Evolutionary conservation across 2,113 vertebrate species (phyloP).

Genomic region (Monarcha castaneiventris): DNA sequence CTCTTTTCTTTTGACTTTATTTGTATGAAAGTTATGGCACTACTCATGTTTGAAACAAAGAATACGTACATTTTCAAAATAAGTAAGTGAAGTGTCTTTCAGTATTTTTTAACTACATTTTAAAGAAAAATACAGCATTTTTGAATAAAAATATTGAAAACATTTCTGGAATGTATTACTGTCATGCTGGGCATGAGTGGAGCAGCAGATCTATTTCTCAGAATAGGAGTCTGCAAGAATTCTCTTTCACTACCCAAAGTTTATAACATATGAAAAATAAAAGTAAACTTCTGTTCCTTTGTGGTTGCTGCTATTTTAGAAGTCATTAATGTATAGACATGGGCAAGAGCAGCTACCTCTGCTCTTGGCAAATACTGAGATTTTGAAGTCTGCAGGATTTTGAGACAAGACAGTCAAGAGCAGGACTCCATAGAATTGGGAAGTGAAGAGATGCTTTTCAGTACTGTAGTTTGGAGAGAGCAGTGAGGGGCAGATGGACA

Average conservation of each 20-base stretch:
- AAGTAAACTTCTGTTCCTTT: not conserved
- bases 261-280: not conserved
- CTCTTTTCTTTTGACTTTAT: not conserved
- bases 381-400: not conserved
- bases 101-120: not conserved
- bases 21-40: not conserved
- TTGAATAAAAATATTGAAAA: not conserved
- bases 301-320: not conserved
- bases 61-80: not conserved
- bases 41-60: not conserved
- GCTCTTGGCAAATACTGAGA: not conserved
- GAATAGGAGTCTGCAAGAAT: not conserved
- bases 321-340: not conserved
- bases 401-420: not conserved
- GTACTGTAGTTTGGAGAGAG: not conserved
- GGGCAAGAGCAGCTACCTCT: not conserved
- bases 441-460: not conserved
- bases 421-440: not conserved
- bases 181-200: not conserved
- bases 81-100: not conserved
- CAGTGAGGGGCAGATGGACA: not conserved
- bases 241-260: not conserved
- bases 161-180: not conserved
- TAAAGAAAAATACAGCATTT: not conserved
- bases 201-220: not conserved